These are phyloP conservation scores for Drosophila erecta DNA, from an alignment of 1,140 invertebrate genomes.

Conservation along the genomic window DNA sequence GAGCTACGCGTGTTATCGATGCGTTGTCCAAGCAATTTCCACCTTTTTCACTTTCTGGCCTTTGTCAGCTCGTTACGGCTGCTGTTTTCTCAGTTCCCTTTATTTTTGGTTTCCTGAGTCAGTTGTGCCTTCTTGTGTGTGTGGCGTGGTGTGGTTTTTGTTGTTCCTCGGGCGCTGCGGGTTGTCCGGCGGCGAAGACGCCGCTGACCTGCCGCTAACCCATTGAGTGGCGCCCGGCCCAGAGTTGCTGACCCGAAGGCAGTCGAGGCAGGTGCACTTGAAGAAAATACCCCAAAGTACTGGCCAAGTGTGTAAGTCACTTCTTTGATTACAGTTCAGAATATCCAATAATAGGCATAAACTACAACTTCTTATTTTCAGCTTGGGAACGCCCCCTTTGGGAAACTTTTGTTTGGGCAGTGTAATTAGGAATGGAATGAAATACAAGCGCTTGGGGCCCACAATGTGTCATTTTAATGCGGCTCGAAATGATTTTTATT, in stretches of 20 bases:
- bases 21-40: constrained; percentile 33
- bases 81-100: constrained; percentile 19
- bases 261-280: constrained; percentile 12
- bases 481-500: constrained; percentile 67
- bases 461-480: constrained; percentile 80
- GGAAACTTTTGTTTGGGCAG: neutral
- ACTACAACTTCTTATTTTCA: too few relatives aligned
- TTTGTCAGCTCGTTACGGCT: constrained; percentile 50
- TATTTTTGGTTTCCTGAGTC: neutral
- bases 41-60: constrained; percentile 35
- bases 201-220: constrained; percentile 39
- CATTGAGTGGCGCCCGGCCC: constrained; percentile 42
- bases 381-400: neutral
- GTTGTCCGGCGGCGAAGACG: constrained; percentile 31
- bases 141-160: constrained; percentile 12
- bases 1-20: constrained; percentile 30
- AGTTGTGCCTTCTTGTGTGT: constrained; percentile 9
- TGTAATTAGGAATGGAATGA: constrained; percentile 4
- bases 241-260: constrained; percentile 39
- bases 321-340: too few relatives aligned
- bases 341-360: too few relatives aligned
- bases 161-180: constrained; percentile 23
- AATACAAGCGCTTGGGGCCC: neutral
- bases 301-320: neutral
- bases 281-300: neutral